Evolutionary conservation across 2,797 vertebrate genomes (phyloP).

Genomic region (Pipistrellus kuhlii): DNA sequence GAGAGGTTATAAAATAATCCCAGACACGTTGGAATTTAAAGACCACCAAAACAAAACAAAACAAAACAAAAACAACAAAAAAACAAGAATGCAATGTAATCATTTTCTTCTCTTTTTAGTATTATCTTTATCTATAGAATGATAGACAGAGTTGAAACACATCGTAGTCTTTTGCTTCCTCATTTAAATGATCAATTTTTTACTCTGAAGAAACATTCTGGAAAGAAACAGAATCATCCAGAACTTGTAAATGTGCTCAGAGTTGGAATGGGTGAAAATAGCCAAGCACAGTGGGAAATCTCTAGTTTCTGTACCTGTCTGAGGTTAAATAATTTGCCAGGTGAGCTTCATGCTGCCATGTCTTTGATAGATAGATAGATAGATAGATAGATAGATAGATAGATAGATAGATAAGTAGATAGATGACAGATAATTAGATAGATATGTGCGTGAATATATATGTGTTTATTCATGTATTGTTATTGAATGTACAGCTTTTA

Average conservation of each 20-base stretch:
- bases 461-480: neutral
- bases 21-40: neutral
- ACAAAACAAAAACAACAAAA: neutral
- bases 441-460: neutral
- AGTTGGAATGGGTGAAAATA: conserved; percentile 54
- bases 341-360: neutral
- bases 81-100: neutral
- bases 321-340: neutral
- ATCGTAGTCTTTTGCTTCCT: neutral
- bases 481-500: conserved; percentile 19
- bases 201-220: conserved; percentile 40
- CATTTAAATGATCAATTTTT: neutral
- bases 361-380: neutral
- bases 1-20: conserved; percentile 16
- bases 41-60: neutral
- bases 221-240: conserved; percentile 39
- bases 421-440: neutral
- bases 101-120: neutral
- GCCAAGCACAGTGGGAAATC: conserved; percentile 5
- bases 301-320: neutral
- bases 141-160: neutral
- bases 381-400: neutral
- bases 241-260: neutral
- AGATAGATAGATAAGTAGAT: neutral
- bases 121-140: conserved; percentile 20